A percentile compares a stretch with the other conserved stretches of the same genome.
Evolutionary conservation across 2,113 vertebrate genomes (phyloP).

Genomic region (Pardalotus punctatus): DNA sequence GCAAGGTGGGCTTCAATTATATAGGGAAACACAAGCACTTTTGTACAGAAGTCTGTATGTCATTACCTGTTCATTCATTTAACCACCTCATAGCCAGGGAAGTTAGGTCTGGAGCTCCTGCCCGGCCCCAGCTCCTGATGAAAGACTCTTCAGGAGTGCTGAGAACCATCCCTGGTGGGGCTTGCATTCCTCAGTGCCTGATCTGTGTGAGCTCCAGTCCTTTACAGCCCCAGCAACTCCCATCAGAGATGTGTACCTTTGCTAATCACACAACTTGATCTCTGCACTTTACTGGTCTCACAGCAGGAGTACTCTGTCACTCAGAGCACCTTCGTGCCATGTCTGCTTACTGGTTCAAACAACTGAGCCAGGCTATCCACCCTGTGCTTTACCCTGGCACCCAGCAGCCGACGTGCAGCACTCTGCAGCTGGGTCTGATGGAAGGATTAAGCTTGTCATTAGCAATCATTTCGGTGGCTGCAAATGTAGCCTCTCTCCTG

Average conservation of each 20-base stretch:
- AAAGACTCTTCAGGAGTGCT: not conserved
- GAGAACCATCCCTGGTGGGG: accelerated
- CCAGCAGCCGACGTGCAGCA: accelerated
- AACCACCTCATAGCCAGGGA: not conserved
- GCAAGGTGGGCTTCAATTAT: accelerated
- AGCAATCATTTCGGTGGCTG: constrained; percentile 60
- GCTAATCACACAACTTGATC: not conserved
- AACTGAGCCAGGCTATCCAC: not conserved
- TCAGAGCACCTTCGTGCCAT: not conserved
- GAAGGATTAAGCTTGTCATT: constrained; percentile 59
- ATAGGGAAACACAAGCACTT: not conserved
- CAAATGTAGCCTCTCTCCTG: constrained; percentile 43
- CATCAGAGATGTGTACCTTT: accelerated
- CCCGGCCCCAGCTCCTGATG: not conserved
- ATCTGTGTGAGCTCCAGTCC: not conserved
- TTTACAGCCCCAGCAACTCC: not conserved
- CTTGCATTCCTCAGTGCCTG: accelerated
- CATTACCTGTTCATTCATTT: not conserved
- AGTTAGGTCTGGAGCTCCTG: not conserved
- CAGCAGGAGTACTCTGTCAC: not conserved
- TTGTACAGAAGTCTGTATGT: not conserved
- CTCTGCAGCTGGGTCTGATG: not conserved
- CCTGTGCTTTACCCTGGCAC: not conserved
- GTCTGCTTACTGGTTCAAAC: not conserved
- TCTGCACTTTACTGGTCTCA: not conserved